Conservation (phyloP, 2,888 invertebrate genomes). For the Hoplodrina blanda region DNA sequence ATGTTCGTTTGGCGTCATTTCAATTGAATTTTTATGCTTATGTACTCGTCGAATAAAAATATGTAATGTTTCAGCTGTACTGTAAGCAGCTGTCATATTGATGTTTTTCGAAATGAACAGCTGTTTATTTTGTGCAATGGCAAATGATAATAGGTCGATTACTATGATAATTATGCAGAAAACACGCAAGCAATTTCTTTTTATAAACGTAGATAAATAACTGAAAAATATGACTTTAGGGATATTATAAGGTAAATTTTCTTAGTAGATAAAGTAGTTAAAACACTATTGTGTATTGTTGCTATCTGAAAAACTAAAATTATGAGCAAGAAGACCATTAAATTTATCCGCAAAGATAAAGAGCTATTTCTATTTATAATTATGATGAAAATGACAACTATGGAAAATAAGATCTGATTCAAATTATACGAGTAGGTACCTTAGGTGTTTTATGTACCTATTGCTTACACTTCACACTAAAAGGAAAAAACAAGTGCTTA, state of each 20-base stretch:
- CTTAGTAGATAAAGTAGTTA: neutral
- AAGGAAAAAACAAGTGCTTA: neutral
- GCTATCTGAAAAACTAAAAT: too few species aligned
- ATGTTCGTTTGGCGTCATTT: neutral
- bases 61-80: constrained; percentile 22
- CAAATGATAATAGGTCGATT: neutral
- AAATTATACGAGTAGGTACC: too few species aligned
- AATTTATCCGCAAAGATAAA: neutral
- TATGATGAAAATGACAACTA: too few species aligned
- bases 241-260: neutral
- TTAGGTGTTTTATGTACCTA: too few species aligned
- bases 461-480: neutral
- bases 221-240: too few species aligned
- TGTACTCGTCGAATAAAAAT: constrained; percentile 13
- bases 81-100: constrained; percentile 15
- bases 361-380: too few species aligned
- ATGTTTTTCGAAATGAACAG: constrained; percentile 13
- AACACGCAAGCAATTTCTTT: neutral
- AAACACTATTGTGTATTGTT: neutral
- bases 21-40: constrained; percentile 17
- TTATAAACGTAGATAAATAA: too few species aligned
- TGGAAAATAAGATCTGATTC: too few species aligned
- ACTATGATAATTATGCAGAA: neutral
- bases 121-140: constrained; percentile 16
- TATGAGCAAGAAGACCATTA: neutral